These are phyloP conservation scores for Drosophila quinaria DNA, from an alignment of 2,888 invertebrate genomes.

Conservation along the genomic window DNA sequence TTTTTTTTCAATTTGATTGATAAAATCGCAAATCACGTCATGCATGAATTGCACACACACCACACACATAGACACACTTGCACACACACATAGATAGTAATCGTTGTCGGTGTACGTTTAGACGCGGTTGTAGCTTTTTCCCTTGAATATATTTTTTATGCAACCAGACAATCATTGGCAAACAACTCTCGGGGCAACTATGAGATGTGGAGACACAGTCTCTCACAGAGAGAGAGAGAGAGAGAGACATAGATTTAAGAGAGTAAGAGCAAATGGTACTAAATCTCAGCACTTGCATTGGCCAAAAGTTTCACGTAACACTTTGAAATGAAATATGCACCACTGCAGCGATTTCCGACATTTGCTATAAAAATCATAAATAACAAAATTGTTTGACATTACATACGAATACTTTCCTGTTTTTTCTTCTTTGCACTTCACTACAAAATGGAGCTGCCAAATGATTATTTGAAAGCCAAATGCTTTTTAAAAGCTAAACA, in stretches of 20 bases:
- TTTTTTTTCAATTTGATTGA: conserved; percentile 62
- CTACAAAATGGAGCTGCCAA: conserved; percentile 41
- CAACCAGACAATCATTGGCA: conserved; percentile 35
- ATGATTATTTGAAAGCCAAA: conserved; percentile 11
- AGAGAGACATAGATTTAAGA: neutral
- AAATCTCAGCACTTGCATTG: conserved; percentile 14
- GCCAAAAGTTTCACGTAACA: conserved; percentile 67
- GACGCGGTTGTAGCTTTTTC: conserved; percentile 46
- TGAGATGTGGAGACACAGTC: neutral
- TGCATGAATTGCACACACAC: conserved; percentile 44
- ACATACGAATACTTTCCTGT: conserved; percentile 35
- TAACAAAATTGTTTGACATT: conserved; percentile 54
- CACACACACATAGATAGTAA: neutral
- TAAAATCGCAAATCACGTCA: conserved; percentile 65
- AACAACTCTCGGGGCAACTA: conserved; percentile 24
- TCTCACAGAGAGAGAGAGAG: neutral
- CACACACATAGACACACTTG: neutral
- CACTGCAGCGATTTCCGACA: conserved; percentile 70
- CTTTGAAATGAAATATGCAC: conserved; percentile 70
- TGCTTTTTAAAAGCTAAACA: neutral
- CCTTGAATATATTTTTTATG: conserved; percentile 24
- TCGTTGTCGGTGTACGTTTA: conserved; percentile 38
- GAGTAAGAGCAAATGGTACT: neutral
- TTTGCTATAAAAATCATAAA: conserved; percentile 60
- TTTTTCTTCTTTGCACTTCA: conserved; percentile 12